Evolutionary conservation across 2,113 vertebrate species (phyloP).

Genomic region (Rousettus leschenaultii): DNA sequence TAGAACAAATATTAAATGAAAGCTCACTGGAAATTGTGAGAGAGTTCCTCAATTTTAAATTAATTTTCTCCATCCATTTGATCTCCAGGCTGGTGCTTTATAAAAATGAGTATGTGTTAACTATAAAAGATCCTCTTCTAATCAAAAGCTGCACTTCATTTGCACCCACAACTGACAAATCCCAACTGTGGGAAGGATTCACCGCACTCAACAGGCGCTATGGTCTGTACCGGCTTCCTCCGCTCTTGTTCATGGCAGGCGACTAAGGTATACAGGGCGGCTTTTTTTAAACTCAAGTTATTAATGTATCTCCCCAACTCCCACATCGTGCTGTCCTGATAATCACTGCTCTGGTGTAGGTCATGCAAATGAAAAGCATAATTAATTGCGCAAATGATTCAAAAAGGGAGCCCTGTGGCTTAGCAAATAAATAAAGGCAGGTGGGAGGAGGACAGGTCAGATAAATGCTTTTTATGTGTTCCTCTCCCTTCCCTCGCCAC

Average conservation of each 20-base stretch:
- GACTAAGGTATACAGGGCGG: slow-evolving; percentile 61
- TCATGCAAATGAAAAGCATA: slow-evolving; percentile 81
- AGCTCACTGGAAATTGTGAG: slow-evolving; percentile 66
- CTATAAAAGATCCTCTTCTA: slow-evolving; percentile 74
- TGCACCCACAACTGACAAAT: slow-evolving; percentile 73
- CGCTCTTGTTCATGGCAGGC: slow-evolving; percentile 24
- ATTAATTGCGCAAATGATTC: slow-evolving; percentile 74
- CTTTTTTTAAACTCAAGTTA: slow-evolving; percentile 71
- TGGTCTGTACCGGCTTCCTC: not conserved
- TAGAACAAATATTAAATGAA: slow-evolving; percentile 61
- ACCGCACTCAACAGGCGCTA: slow-evolving; percentile 74
- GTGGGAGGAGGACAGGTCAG: slow-evolving; percentile 76
- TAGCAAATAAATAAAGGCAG: slow-evolving; percentile 67
- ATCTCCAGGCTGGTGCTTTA: slow-evolving; percentile 63
- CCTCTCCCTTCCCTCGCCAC: not conserved
- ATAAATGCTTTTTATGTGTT: slow-evolving; percentile 50
- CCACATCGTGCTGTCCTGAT: slow-evolving; percentile 75
- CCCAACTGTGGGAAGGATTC: slow-evolving; percentile 64
- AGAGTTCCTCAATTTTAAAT: slow-evolving; percentile 74
- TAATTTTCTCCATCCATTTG: slow-evolving; percentile 76
- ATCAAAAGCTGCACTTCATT: slow-evolving; percentile 77
- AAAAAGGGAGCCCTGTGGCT: slow-evolving; percentile 64
- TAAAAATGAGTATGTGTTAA: slow-evolving; percentile 62
- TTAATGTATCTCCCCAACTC: slow-evolving; percentile 77
- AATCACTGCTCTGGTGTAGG: slow-evolving; percentile 78